These are phyloP conservation scores for Takifugu rubripes DNA, from an alignment of 2,797 vertebrate species.

Conservation along the genomic window DNA sequence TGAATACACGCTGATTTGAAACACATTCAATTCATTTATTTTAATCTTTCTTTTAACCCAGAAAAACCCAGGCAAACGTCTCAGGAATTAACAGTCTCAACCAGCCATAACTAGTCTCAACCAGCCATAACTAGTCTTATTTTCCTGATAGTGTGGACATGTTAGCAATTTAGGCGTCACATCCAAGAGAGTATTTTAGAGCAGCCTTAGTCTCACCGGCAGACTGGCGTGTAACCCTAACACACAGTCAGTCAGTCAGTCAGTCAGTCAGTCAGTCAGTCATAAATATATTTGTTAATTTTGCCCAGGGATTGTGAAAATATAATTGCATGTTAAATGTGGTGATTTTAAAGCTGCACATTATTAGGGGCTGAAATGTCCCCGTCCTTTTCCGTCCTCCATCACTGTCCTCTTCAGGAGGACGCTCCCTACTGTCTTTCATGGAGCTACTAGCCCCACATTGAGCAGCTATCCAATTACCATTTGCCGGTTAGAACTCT, in stretches of 20 bases:
- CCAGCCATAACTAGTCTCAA: neutral
- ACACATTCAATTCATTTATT: no score
- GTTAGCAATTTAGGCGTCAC: constrained; percentile 23
- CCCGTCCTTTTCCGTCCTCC: constrained; percentile 7
- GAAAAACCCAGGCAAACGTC: constrained; percentile 1
- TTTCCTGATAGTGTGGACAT: constrained; percentile 6
- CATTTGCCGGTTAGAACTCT: constrained; percentile 52
- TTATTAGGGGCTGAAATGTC: constrained; percentile 23
- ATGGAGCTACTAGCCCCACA: constrained; percentile 39
- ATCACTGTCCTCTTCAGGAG: constrained; percentile 4
- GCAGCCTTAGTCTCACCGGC: no score
- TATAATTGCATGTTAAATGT: constrained; percentile 12
- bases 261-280: constrained; percentile 3
- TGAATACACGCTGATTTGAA: no score
- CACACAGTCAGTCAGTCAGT: no score
- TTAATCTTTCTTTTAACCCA: neutral
- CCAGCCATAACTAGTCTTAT: constrained; percentile 3
- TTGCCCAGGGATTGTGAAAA: constrained; percentile 4
- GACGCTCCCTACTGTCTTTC: neutral
- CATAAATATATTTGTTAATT: constrained; percentile 10
- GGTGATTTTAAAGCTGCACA: neutral
- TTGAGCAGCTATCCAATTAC: constrained; percentile 46
- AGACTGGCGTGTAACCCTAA: no score
- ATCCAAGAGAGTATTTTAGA: constrained; percentile 9
- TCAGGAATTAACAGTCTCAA: neutral